phyloP scores from a whole-genome alignment of 2,888 invertebrate genomes.

The Cybosia mesomella region DNA sequence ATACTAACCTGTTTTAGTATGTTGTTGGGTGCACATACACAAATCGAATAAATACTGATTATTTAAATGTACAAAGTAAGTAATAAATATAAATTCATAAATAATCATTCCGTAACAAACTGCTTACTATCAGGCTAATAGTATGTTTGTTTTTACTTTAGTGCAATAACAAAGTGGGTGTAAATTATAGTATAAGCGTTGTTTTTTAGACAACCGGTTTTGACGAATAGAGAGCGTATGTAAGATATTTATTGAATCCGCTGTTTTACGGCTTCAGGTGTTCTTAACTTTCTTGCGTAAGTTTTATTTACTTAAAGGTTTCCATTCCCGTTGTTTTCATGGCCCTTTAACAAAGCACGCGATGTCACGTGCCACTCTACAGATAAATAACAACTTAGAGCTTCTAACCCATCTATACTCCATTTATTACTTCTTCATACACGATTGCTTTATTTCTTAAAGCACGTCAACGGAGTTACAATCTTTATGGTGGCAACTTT shows the following conservation, averaged over 20 bases:
- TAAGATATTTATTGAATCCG: not conserved
- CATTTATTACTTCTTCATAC: slow-evolving; percentile 68
- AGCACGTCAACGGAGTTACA: slow-evolving; percentile 44
- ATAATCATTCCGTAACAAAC: no score
- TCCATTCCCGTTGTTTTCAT: slow-evolving; percentile 46
- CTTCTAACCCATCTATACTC: slow-evolving; percentile 54
- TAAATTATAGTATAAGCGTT: not conserved
- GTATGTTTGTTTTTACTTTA: not conserved
- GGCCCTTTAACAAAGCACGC: slow-evolving; percentile 64
- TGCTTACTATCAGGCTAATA: no score
- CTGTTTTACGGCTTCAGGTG: not conserved
- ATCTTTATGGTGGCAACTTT: slow-evolving; percentile 39
- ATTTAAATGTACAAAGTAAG: no score
- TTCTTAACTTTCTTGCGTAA: not conserved
- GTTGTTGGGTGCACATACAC: not conserved
- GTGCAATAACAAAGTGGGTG: not conserved
- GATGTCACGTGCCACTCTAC: slow-evolving; percentile 63
- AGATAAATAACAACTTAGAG: slow-evolving; percentile 57
- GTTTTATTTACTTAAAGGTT: not conserved
- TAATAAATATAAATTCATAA: no score
- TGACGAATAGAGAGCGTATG: not conserved
- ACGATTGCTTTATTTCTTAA: slow-evolving; percentile 51
- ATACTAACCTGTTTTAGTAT: not conserved
- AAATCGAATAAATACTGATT: not conserved
- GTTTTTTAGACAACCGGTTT: not conserved